Base-by-base conservation (phyloP, 2,113 vertebrate genomes). In the Typhlomys cinereus region DNA sequence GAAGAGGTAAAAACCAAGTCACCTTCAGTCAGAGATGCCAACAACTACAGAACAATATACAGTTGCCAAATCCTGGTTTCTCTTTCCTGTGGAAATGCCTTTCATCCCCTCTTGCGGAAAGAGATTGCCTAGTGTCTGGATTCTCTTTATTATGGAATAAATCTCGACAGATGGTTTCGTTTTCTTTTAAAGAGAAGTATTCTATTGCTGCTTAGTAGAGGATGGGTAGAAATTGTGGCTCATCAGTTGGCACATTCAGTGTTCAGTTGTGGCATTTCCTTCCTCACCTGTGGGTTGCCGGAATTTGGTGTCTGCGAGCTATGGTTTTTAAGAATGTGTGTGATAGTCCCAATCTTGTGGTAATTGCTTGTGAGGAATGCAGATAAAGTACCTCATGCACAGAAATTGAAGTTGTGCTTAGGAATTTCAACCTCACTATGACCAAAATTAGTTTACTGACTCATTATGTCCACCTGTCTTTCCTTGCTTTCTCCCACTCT, bases 31-130 rank as follows among this genome's bases (percentile, higher is more conserved):
- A 69, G 73, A 95, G 90, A 94, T 92, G 95, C 95, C 95, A 96
- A 75, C 89, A 73, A 94, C 64, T 41, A 44, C 80, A 64, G 62
- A 93, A 82, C 86, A 84, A 21, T 67, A 31, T 79, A 39, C 52
- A 50, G 25, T 88, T 96, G 96, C 96, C 96, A 97, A 97, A 91
- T 92, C 64, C 73, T 71, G 61, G 83, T 94, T 94, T 86, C 86
- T 89, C 75, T 93, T 95, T 95, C 87, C 92, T 41, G 46, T 73
- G 80, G 90, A 95, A 90, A 95, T 93, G 81, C 87, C 85, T 85
- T 95, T 93, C 90, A 75, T 94, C 83, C 41, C 94, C 59, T 78
- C 46, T 52, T 80, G 69, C 61, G 61, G 41, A 83, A 66, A 89
- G 83, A 95, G 88, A 48, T 61, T 75, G 44, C 88, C 73, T 94